Evolutionary conservation across 2,888 invertebrate species (phyloP).

Genomic region (Lithosia quadra): DNA sequence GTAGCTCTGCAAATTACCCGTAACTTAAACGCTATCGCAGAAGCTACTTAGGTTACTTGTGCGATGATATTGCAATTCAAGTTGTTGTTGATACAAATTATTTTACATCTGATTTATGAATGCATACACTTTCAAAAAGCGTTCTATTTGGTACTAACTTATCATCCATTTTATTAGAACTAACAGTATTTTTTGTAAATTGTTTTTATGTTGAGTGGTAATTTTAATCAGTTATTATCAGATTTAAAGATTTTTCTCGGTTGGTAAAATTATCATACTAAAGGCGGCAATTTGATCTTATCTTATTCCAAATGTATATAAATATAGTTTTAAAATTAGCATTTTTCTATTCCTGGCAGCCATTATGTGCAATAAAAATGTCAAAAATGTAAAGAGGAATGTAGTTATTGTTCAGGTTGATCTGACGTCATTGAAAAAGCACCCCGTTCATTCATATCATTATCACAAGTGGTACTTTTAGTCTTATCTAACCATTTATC

Average conservation of each 20-base stretch:
- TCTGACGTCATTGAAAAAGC: no score
- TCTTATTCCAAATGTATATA: neutral
- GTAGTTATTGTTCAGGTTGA: no score
- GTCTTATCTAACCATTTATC: no score
- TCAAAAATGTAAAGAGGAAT: neutral
- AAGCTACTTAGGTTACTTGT: slow-evolving; percentile 18
- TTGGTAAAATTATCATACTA: neutral
- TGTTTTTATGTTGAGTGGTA: neutral
- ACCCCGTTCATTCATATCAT: no score
- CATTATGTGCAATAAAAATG: neutral
- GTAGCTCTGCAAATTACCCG: slow-evolving; percentile 14
- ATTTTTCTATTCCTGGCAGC: neutral
- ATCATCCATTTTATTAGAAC: neutral
- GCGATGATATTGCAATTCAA: slow-evolving; percentile 7
- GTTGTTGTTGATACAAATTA: neutral
- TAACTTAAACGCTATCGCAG: slow-evolving; percentile 17
- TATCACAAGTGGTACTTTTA: no score
- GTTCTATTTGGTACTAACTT: neutral
- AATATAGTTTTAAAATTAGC: neutral
- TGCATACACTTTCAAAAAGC: neutral
- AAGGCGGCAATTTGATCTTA: neutral
- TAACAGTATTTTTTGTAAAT: neutral
- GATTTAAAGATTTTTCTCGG: neutral
- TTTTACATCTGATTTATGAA: neutral
- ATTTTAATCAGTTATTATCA: neutral